Evolutionary conservation across 2,888 invertebrate species (phyloP).

Genomic region (Tinea semifulvella): DNA sequence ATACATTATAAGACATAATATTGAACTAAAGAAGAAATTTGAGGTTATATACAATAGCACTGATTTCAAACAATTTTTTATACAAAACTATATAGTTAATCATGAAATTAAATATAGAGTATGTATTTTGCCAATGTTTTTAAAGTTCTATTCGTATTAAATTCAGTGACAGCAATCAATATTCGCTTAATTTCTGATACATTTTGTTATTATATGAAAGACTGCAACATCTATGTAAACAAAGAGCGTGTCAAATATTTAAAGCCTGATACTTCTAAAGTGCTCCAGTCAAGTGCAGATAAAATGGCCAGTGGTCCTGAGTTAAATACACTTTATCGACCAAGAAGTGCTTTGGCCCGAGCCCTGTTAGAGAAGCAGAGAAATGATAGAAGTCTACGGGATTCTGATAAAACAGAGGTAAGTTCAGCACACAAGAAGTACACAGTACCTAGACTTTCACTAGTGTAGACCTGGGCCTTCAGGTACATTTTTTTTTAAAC

Average conservation of each 20-base stretch:
- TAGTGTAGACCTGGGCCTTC: too few species aligned
- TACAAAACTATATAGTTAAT: background rate
- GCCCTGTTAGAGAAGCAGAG: constrained; percentile 77
- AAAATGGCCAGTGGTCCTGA: constrained; percentile 41
- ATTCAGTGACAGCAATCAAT: constrained; percentile 23
- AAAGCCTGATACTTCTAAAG: background rate
- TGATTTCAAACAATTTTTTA: background rate
- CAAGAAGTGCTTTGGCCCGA: constrained; percentile 76
- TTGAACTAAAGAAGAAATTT: too few species aligned
- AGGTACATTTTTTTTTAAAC: too few species aligned
- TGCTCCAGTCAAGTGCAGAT: constrained; percentile 12
- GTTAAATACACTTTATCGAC: constrained; percentile 64
- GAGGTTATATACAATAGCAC: constrained; percentile 1
- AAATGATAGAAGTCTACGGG: constrained; percentile 72
- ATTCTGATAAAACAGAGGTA: constrained; percentile 76
- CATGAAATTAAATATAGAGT: background rate
- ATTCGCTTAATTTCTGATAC: constrained; percentile 31
- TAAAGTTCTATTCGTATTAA: background rate
- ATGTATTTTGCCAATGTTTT: background rate
- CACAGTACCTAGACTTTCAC: too few species aligned
- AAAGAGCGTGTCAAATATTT: constrained; percentile 6
- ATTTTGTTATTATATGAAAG: constrained; percentile 41
- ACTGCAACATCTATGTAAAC: constrained; percentile 24
- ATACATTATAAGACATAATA: too few species aligned
- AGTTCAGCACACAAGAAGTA: too few species aligned